phyloP scores from a whole-genome alignment of 2,888 invertebrate genomes.

The Mesochorus sp. region DNA sequence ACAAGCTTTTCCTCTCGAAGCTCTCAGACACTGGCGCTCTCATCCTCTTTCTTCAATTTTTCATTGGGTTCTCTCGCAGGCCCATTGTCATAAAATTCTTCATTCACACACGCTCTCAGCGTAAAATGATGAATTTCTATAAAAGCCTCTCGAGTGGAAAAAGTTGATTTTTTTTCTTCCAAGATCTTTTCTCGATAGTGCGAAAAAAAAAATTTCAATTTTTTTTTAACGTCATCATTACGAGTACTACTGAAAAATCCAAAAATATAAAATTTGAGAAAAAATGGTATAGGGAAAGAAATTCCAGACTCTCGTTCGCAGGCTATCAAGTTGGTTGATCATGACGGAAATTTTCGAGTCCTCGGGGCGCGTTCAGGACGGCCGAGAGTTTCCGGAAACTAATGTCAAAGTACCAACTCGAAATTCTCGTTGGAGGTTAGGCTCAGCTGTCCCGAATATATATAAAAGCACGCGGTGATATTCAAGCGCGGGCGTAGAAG shows the following conservation, averaged over 20 bases:
- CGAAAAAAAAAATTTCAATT: too few species aligned
- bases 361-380: neutral
- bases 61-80: constrained; percentile 11
- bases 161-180: neutral
- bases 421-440: constrained; percentile 24
- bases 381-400: constrained; percentile 33
- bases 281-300: neutral
- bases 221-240: too few species aligned
- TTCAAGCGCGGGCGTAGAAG: neutral
- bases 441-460: neutral
- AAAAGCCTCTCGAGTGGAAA: neutral
- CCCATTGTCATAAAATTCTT: constrained; percentile 46
- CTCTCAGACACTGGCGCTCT: neutral
- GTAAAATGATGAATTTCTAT: constrained; percentile 39
- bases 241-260: too few species aligned
- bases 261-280: neutral
- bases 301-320: too few species aligned
- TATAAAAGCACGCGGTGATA: neutral
- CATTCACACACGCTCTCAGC: constrained; percentile 7
- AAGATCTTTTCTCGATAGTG: neutral
- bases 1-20: constrained; percentile 44
- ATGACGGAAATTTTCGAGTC: too few species aligned
- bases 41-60: constrained; percentile 33
- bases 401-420: constrained; percentile 41
- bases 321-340: too few species aligned